Evolutionary conservation across 2,888 invertebrate species (phyloP), one percentile per base, ranked within the genome.

Genomic region (Mellilla xanthometata): DNA sequence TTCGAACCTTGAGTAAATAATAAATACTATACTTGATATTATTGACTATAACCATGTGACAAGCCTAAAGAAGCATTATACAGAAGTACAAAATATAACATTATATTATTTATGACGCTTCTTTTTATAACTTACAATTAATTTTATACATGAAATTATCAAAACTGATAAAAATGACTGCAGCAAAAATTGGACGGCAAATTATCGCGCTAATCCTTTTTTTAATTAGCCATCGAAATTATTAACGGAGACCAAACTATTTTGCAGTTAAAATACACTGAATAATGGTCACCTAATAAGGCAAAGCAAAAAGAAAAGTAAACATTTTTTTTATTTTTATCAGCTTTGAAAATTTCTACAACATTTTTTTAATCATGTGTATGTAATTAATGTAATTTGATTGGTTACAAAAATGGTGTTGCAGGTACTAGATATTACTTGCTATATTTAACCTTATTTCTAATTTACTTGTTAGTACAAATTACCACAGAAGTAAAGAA

Each of bases 341-440:
- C 47, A 48, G 47, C 48, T 34, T 48, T 33, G 32, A 35, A 27
- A 19, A 49, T 33, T 34, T 23, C 19, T 24, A 8, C 34, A 24
- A 39, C 22, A 27, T 7, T 24, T 7, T 7, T n/a, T 24, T 24
- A 7, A 24, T n/a, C n/a, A 1, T n/a, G n/a, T 19, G 6, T 5
- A 5, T 19, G 15, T 19, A 19, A 19, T 19, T 5, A 19, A 23
- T 32, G 9, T 24, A 39, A 23, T 27, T 10, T 52, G 52, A 40
- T 54, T 39, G 52, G 53, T 52, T 57, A 57, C 39, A 54, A 66
- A 19, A 58, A 62, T 61, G 55, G 60, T 69, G 67, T 64, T 54
- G 69, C 78, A 77, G 76, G 78, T 78, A 76, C 78, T 69, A 66
- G 62, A 65, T 54, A 55, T 66, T 66, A 64, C 55, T 55, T 60